phyloP scores from a whole-genome alignment of 2,797 vertebrate genomes.

The Amblyopsis hoosieri region DNA sequence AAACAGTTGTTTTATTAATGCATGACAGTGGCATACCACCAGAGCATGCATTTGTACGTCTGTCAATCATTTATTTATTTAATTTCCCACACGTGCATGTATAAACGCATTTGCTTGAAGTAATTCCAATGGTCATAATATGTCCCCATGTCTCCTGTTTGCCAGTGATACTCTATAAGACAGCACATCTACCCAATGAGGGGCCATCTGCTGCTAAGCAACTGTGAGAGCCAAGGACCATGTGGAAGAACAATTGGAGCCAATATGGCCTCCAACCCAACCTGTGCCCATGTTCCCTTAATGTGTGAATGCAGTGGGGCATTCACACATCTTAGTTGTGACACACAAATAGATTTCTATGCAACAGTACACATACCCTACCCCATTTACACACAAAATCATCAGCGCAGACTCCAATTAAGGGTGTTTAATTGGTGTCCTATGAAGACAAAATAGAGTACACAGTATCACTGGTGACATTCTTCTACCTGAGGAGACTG shows the following conservation, averaged over 20 bases:
- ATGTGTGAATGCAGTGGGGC: conserved; percentile 77
- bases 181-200: conserved; percentile 66
- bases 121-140: not conserved
- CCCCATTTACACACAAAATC: conserved; percentile 57
- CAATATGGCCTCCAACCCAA: conserved; percentile 69
- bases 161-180: conserved; percentile 75
- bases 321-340: conserved; percentile 76
- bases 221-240: conserved; percentile 74
- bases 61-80: not conserved
- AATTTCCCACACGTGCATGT: conserved; percentile 21
- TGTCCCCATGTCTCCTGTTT: conserved; percentile 60
- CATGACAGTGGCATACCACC: not conserved
- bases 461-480: conserved; percentile 71
- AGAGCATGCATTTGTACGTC: conserved; percentile 1
- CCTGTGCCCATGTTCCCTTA: conserved; percentile 77
- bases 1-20: conserved; percentile 2
- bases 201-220: conserved; percentile 62
- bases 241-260: conserved; percentile 66
- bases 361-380: conserved; percentile 56
- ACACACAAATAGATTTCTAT: conserved; percentile 65
- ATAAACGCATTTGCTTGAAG: conserved; percentile 23
- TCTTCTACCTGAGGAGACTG: conserved; percentile 66
- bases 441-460: conserved; percentile 62
- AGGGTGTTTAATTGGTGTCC: conserved; percentile 73
- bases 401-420: conserved; percentile 75